phyloP scores from a whole-genome alignment of 2,888 invertebrate species.

The Saturnia pavonia region DNA sequence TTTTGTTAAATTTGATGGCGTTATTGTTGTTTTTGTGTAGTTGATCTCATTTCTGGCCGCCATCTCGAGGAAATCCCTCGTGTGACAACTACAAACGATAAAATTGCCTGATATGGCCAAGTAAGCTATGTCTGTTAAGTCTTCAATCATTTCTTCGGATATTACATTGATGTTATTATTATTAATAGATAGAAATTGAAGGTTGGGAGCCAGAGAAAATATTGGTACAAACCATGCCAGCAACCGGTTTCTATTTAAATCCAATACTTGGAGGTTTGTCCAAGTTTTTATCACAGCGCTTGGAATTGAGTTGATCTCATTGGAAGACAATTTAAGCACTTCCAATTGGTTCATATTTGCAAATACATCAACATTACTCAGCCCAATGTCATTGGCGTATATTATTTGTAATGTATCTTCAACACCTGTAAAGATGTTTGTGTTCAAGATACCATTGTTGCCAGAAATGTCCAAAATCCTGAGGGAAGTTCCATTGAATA shows the following conservation, averaged over 20 bases:
- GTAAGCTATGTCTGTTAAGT: conserved; percentile 70
- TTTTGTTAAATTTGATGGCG: not conserved
- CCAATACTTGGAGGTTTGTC: conserved; percentile 68
- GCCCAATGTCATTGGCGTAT: conserved; percentile 65
- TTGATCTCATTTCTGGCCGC: conserved; percentile 44
- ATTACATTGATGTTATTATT: conserved; percentile 82
- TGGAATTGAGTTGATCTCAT: conserved; percentile 70
- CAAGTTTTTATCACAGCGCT: conserved; percentile 50
- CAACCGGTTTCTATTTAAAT: conserved; percentile 79
- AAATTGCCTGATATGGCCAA: conserved; percentile 81
- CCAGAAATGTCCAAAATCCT: conserved; percentile 80
- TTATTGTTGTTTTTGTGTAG: conserved; percentile 6
- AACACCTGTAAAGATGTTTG: conserved; percentile 62
- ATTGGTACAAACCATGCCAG: conserved; percentile 76
- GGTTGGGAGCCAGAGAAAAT: conserved; percentile 57
- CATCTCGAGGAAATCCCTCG: conserved; percentile 75
- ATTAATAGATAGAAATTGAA: conserved; percentile 70
- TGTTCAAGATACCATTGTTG: conserved; percentile 65
- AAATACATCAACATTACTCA: conserved; percentile 62
- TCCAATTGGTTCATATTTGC: conserved; percentile 61
- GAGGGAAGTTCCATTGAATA: conserved; percentile 69
- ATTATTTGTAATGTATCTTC: conserved; percentile 65
- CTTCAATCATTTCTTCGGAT: conserved; percentile 79
- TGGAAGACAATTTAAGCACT: conserved; percentile 71
- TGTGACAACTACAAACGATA: conserved; percentile 82